Conservation (phyloP, 2,113 vertebrate species). For the Elaphurus davidianus region DNA sequence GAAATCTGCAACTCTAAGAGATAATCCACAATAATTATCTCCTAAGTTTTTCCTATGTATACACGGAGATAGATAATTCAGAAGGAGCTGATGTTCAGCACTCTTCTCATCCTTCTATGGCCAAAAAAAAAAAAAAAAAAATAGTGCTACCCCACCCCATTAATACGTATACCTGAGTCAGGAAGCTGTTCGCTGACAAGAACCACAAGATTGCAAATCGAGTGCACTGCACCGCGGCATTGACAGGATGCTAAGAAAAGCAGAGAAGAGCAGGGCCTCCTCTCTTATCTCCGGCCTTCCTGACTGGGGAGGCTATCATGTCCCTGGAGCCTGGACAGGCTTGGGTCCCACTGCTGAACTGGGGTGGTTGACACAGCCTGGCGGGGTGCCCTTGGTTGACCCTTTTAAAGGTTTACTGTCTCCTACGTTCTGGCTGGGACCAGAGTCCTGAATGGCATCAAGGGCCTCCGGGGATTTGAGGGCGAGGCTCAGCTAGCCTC, state of each 20-base stretch:
- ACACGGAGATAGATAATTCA: neutral
- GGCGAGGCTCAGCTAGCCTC: neutral
- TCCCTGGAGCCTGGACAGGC: neutral
- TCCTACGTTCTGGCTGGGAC: neutral
- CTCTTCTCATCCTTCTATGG: neutral
- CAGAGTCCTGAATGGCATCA: neutral
- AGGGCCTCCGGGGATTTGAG: neutral
- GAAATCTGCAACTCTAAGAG: neutral
- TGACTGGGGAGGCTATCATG: neutral
- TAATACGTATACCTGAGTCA: neutral
- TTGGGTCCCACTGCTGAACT: neutral
- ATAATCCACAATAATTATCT: neutral
- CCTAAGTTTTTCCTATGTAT: neutral
- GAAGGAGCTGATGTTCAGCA: neutral
- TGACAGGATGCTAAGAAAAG: neutral
- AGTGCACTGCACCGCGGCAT: neutral
- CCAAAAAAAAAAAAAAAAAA: neutral
- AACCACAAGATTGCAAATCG: neutral
- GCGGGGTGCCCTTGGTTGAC: neutral
- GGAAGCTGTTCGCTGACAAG: neutral
- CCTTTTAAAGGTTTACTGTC: neutral
- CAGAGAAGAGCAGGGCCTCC: neutral
- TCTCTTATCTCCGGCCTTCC: neutral
- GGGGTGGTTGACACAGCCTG: neutral
- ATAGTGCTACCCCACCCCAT: neutral